Evolutionary conservation across 1,140 invertebrate genomes (phyloP).

Genomic region (Habropoda laboriosa): DNA sequence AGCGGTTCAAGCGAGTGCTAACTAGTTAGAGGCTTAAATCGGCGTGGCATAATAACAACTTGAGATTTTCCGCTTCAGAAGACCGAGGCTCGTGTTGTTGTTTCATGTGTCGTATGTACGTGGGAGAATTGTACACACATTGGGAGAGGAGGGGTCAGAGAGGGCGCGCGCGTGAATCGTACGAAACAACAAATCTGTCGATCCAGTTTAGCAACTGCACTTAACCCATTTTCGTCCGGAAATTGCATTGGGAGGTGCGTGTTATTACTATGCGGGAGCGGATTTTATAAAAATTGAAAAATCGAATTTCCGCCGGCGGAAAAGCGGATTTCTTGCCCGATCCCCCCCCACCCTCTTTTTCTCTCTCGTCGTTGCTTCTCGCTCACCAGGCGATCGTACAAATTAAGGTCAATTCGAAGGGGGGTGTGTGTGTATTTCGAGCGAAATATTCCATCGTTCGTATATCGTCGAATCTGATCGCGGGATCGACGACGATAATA

Average conservation of each 20-base stretch:
- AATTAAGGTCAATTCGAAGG: conserved; percentile 25
- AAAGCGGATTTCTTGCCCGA: conserved; percentile 32
- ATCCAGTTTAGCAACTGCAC: conserved; percentile 19
- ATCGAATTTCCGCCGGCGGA: conserved; percentile 6
- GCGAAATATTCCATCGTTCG: background rate
- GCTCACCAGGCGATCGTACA: background rate
- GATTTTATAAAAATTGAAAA: conserved; percentile 21
- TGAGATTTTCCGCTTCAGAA: conserved; percentile 14
- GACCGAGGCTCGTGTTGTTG: background rate
- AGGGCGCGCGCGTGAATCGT: background rate
- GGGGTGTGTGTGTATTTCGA: background rate
- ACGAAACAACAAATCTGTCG: conserved; percentile 29
- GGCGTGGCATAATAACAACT: conserved; percentile 8
- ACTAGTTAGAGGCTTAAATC: background rate
- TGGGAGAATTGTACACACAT: too few relatives aligned
- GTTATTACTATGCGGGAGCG: conserved; percentile 16
- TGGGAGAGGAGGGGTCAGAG: too few relatives aligned
- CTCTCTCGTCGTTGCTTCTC: too few relatives aligned
- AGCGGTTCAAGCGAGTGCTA: background rate
- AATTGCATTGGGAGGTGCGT: conserved; percentile 5
- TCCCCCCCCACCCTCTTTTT: too few relatives aligned
- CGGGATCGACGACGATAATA: conserved; percentile 7
- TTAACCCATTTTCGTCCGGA: conserved; percentile 19
- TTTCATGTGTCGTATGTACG: background rate
- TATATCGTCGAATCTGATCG: conserved; percentile 11